These are phyloP conservation scores for Melinaea marsaeus DNA, from an alignment of 2,888 invertebrate species.

Conservation along the genomic window DNA sequence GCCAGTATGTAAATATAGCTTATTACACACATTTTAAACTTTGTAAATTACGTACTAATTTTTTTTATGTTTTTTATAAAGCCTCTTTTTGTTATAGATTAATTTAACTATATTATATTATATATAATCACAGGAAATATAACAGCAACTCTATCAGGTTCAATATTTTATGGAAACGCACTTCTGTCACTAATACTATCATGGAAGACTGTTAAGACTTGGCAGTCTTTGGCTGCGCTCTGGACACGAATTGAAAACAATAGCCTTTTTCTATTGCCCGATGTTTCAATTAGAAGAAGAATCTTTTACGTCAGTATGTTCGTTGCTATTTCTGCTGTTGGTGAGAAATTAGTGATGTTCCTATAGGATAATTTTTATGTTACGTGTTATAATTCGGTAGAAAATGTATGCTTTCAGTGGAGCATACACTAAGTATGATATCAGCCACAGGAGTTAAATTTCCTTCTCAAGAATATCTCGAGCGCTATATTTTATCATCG, in stretches of 20 bases:
- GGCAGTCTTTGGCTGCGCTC: slow-evolving; percentile 45
- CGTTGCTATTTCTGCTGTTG: slow-evolving; percentile 42
- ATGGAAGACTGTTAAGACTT: slow-evolving; percentile 56
- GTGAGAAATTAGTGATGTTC: no score
- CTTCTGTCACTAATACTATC: slow-evolving; percentile 72
- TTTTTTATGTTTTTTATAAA: no score
- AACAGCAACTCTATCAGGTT: slow-evolving; percentile 54
- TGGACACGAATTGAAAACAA: slow-evolving; percentile 50
- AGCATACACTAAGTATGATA: slow-evolving; percentile 80
- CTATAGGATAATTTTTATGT: no score
- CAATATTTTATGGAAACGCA: slow-evolving; percentile 77
- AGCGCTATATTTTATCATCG: slow-evolving; percentile 55
- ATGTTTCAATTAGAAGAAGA: slow-evolving; percentile 43
- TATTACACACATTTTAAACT: no score
- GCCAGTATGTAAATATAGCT: no score
- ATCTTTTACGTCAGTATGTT: slow-evolving; percentile 43
- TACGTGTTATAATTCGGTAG: background rate
- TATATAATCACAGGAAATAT: slow-evolving; percentile 42
- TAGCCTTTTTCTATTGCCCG: slow-evolving; percentile 42
- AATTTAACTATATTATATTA: slow-evolving; percentile 1
- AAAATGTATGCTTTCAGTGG: slow-evolving; percentile 61
- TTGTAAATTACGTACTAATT: no score
- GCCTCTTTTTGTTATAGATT: background rate
- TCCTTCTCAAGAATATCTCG: slow-evolving; percentile 51
- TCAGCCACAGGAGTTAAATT: slow-evolving; percentile 66